phyloP scores from a whole-genome alignment of 2,797 vertebrate genomes.

The Pseudopleuronectes americanus region DNA sequence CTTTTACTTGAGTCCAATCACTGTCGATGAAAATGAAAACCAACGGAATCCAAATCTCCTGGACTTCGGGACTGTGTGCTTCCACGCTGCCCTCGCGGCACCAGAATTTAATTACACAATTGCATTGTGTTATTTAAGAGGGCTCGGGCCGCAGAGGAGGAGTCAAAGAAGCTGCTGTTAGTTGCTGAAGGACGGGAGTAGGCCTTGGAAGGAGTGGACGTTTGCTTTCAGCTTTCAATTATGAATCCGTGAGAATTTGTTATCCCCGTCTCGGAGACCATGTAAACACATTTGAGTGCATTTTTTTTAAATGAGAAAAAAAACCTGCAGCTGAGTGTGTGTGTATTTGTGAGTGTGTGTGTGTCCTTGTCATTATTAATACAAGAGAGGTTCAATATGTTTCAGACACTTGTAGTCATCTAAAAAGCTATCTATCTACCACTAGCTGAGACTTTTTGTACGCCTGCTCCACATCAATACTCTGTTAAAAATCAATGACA shows the following conservation, averaged over 20 bases:
- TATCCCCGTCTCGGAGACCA: conserved; percentile 24
- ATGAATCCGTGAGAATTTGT: conserved; percentile 21
- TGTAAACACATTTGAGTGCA: conserved; percentile 50
- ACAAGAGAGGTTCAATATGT: conserved; percentile 46
- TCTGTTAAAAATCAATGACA: no score
- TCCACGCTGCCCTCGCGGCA: conserved; percentile 47
- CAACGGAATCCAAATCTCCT: conserved; percentile 55
- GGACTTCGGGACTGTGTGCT: conserved; percentile 31
- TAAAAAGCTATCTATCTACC: conserved; percentile 24
- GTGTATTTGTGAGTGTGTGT: conserved; percentile 1
- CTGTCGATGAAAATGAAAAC: conserved; percentile 63
- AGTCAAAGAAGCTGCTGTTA: conserved; percentile 49
- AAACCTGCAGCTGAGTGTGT: neutral
- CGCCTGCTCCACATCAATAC: neutral
- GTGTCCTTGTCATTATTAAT: conserved; percentile 37
- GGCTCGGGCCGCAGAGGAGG: conserved; percentile 39
- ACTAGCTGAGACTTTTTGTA: neutral
- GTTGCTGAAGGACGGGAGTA: conserved; percentile 52
- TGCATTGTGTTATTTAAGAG: conserved; percentile 59
- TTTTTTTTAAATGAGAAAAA: conserved; percentile 4
- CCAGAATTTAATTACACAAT: conserved; percentile 69
- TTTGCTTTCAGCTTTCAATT: conserved; percentile 61
- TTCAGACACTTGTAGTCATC: conserved; percentile 15
- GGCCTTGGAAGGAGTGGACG: conserved; percentile 57
- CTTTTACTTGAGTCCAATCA: conserved; percentile 55